Evolutionary conservation across 2,888 invertebrate genomes (phyloP), one percentile per base, ranked within the genome.

Genomic region (Diarsia mendica): DNA sequence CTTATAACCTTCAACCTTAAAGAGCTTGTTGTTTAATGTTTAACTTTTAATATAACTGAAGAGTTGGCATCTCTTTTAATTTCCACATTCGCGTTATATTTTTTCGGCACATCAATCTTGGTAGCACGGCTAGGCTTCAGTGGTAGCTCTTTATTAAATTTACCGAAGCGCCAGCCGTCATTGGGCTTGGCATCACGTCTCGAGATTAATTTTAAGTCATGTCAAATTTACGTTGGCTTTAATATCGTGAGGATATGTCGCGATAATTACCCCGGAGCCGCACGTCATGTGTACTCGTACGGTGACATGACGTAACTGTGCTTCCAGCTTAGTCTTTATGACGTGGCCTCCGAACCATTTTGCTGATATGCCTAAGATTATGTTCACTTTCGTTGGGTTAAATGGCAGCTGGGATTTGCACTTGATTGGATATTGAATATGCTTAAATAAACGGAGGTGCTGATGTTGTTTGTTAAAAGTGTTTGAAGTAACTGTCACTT

Each of bases 81-180:
- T 93, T 91, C 88, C 89, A 90, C 91, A 86, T 89, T 90, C 88
- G 86, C 89, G 88, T 84, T 89, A 87, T 88, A 87, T 91, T 91
- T 91, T 90, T 92, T 90, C 83, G 89, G 84, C 89, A 92, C 95
- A 95, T 95, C 95, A 95, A 95, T 95, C 95, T 95, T 94, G 83
- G 90, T 89, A 89, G 87, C 87, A 87, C 89, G 89, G 86, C 86
- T 89, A 88, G 89, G 92, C 90, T 90, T 90, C 87, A 85, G 87
- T 89, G 87, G 88, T 88, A 85, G 88, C 89, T 93, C 94, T 95
- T 95, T 95, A 95, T 95, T 95, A 95, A 95, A 95, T 94, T 94
- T 91, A 90, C 89, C 87, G 88, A 91, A 91, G 90, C 92, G 88
- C 87, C 89, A 85, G 86, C 89, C 86, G 89, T 89, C 90, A 89